A percentile compares a stretch with the other conserved stretches of the same genome.
Conservation (phyloP, 2,888 invertebrate genomes). For the Tachina fera region DNA sequence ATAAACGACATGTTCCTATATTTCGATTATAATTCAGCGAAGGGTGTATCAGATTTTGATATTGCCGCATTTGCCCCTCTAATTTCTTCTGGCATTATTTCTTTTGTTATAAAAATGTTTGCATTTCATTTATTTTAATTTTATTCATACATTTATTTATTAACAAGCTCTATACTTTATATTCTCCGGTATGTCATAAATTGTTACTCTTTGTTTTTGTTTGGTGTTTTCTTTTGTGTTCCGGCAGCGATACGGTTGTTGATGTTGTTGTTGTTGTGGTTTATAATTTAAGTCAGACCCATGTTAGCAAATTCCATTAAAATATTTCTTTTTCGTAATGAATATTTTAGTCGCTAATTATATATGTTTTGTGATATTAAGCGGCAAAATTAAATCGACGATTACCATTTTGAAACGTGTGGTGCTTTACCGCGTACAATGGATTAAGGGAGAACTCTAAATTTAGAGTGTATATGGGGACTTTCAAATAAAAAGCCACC, state of each 20-base stretch:
- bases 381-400: constrained; percentile 27
- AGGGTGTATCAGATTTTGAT: neutral
- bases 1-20: too few species aligned
- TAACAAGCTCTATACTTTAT: constrained; percentile 69
- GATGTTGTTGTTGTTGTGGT: constrained; percentile 4
- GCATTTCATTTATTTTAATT: constrained; percentile 33
- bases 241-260: neutral
- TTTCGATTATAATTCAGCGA: neutral
- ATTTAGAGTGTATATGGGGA: too few species aligned
- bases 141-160: constrained; percentile 66
- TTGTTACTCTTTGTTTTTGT: constrained; percentile 33
- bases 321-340: constrained; percentile 30
- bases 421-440: neutral
- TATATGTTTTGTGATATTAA: constrained; percentile 8
- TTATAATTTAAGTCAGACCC: neutral
- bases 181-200: constrained; percentile 57
- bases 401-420: constrained; percentile 15
- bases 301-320: constrained; percentile 46
- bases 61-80: neutral
- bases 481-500: too few species aligned
- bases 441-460: neutral
- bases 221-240: neutral
- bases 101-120: constrained; percentile 30
- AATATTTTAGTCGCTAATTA: constrained; percentile 4
- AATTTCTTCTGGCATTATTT: neutral